phyloP scores from a whole-genome alignment of 2,113 vertebrate species.

The Alosa alosa region DNA sequence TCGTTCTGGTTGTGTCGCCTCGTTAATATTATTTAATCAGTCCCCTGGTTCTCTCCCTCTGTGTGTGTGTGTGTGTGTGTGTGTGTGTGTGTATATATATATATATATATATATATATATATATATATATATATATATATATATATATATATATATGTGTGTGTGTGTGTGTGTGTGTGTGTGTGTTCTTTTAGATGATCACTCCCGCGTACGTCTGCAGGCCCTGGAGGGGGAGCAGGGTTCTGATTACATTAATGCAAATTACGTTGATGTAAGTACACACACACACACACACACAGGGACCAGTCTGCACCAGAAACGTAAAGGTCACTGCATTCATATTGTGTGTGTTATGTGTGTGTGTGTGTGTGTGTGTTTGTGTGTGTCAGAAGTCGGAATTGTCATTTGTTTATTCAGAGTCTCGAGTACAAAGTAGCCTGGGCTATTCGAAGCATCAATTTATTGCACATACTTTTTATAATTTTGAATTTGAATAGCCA shows the following conservation, averaged over 20 bases:
- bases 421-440: too few relatives aligned
- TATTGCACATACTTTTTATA: too few relatives aligned
- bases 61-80: not conserved
- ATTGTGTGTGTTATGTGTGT: not conserved
- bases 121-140: too few relatives aligned
- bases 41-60: too few relatives aligned
- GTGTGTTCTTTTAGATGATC: constrained; percentile 84
- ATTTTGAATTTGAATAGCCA: too few relatives aligned
- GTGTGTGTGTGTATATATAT: too few relatives aligned
- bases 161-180: constrained; percentile 1
- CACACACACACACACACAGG: constrained; percentile 51
- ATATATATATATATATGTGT: too few relatives aligned
- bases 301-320: not conserved
- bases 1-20: too few relatives aligned
- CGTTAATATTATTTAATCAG: too few relatives aligned
- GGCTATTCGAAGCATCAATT: too few relatives aligned
- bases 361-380: not conserved
- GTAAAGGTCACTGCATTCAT: not conserved
- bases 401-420: too few relatives aligned
- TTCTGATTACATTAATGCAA: constrained; percentile 99
- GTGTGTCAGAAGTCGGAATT: not conserved
- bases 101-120: too few relatives aligned
- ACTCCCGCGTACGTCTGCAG: constrained; percentile 95
- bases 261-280: constrained; percentile 96
- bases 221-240: constrained; percentile 90